phyloP scores from a whole-genome alignment of 1,140 invertebrate genomes.

The Saccostrea cuccullata region DNA sequence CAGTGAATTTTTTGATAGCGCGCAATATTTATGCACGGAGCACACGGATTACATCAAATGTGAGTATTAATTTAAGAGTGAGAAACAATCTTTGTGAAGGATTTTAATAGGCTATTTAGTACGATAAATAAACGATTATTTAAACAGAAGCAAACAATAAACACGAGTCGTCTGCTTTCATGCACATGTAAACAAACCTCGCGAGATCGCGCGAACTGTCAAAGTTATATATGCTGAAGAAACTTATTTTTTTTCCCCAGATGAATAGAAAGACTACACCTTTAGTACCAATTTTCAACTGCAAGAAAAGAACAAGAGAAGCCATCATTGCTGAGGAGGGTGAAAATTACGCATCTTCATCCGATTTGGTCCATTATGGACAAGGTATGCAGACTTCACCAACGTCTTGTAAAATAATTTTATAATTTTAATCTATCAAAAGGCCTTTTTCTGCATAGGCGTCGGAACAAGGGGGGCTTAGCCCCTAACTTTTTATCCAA shows the following conservation, averaged over 20 bases:
- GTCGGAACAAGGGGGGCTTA: too few relatives aligned
- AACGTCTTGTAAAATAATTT: too few relatives aligned
- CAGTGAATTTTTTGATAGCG: background rate
- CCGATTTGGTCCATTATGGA: background rate
- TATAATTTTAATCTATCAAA: too few relatives aligned
- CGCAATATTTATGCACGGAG: background rate
- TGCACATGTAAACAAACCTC: too few relatives aligned
- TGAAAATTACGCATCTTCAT: background rate
- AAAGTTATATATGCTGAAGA: background rate
- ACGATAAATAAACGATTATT: background rate
- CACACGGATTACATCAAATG: background rate
- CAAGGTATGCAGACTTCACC: background rate
- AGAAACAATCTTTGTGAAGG: background rate
- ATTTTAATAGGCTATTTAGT: background rate
- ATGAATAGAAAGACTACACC: background rate
- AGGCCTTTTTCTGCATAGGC: too few relatives aligned
- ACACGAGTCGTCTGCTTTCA: background rate
- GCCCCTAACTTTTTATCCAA: too few relatives aligned
- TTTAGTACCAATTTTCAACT: constrained; percentile 7
- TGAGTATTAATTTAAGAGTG: background rate
- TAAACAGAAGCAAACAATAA: background rate
- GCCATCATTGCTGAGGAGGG: background rate
- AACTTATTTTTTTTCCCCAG: background rate
- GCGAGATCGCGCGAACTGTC: background rate
- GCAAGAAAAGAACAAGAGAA: constrained; percentile 1